A percentile compares a stretch with the other conserved stretches of the same genome.
These are phyloP conservation scores for Cairina moschata DNA, from an alignment of 2,113 vertebrate genomes.

Conservation along the genomic window DNA sequence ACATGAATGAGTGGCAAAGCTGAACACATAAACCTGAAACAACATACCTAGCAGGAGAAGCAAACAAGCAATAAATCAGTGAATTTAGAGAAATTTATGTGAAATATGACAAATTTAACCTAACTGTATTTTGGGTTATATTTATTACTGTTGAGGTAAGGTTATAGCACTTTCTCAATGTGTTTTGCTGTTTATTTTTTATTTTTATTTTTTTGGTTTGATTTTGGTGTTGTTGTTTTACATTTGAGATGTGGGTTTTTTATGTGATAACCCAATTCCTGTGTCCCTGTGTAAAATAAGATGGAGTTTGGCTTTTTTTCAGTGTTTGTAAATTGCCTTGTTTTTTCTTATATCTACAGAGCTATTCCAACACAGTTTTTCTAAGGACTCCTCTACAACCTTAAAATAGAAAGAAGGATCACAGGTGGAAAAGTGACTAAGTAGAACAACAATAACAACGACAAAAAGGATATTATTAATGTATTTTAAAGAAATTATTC, in stretches of 20 bases:
- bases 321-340: not conserved
- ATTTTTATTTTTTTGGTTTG: not conserved
- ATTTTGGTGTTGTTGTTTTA: not conserved
- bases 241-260: not conserved
- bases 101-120: not conserved
- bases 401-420: not conserved
- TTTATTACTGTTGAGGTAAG: not conserved
- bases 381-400: not conserved
- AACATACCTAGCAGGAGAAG: fast-evolving
- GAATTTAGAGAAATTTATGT: not conserved
- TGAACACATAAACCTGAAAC: not conserved
- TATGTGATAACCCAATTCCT: not conserved
- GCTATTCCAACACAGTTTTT: not conserved
- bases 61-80: not conserved
- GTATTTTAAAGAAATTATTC: not conserved
- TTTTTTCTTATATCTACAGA: not conserved
- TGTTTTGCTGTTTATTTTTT: not conserved
- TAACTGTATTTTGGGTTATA: not conserved
- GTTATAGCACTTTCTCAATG: not conserved
- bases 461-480: not conserved
- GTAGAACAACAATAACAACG: not conserved
- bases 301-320: not conserved
- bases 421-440: not conserved
- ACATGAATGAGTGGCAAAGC: not conserved
- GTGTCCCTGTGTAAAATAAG: not conserved